Base-by-base conservation (phyloP, 2,797 vertebrate species). In the Muraenolepis orangiensis region DNA sequence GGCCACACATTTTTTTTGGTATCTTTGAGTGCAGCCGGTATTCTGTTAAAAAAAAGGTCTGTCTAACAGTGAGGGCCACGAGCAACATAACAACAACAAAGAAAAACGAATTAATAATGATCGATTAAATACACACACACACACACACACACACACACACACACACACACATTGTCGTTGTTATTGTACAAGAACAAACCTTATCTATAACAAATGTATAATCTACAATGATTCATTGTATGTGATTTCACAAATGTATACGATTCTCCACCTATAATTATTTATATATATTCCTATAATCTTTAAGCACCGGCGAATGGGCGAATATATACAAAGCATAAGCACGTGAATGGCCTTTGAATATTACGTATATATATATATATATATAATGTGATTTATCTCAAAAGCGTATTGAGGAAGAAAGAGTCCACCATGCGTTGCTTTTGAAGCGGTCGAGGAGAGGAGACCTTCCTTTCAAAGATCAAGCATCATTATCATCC, bases 1-100 rank as follows among this genome's bases (percentile, higher is more conserved):
- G 86, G 81, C 78, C 68, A 69, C 74, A 72, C 69, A 80, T 74
- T 66, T 66, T 67, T 46, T 34, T 32, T 69, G 38, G 38, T 72
- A 57, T 71, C 7, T 69, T 26, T 28, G 74, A 67, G 51, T 72
- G 82, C n/a, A n/a, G n/a, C 14, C 51, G 13, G 64, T 0, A 30
- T 66, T 66, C 14, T 28, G 0, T 7, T 8, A 57, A 57, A 57
- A 57, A 34, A 34, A 8, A 34, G 8, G 42, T 16, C 42, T 46
- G 14, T 46, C 18, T 4, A 46, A 20, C 18, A 34, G 7, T 46
- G 16, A 46, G 42, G 42, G 42, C 42, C 14, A 20, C 42, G 18
- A 16, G n/a, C 4, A 18, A 2, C 16, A 3, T n/a, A 46, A 46
- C 42, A n/a, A 57, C 51, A 57, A 57, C 20, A 23, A n/a, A 23